Conservation (phyloP, 1,140 invertebrate species). For the Limonius californicus region DNA sequence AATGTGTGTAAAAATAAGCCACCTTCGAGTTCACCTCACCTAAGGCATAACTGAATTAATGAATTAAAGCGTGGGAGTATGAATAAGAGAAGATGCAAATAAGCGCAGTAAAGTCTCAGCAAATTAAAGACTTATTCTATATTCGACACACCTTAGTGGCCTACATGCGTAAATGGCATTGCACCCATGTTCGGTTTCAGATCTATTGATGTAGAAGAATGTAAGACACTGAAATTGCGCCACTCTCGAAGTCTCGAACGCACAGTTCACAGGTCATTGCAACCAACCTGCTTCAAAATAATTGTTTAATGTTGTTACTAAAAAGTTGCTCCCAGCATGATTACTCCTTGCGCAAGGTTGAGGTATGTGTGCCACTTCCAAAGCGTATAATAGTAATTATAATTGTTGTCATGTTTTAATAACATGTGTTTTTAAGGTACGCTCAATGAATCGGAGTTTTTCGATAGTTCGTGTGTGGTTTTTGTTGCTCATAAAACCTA, state of each 20-base stretch:
- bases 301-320: background rate
- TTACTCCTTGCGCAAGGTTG: no score
- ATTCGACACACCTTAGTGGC: background rate
- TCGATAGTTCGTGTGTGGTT: no score
- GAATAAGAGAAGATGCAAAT: background rate
- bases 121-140: background rate
- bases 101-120: background rate
- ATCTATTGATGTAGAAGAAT: background rate
- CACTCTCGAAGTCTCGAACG: background rate
- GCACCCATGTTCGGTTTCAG: background rate
- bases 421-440: no score
- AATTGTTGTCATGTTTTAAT: no score
- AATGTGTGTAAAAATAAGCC: background rate
- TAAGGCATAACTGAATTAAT: background rate
- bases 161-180: conserved; percentile 1
- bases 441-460: no score
- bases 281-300: background rate
- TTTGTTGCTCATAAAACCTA: no score
- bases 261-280: background rate
- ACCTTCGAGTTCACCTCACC: background rate
- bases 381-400: no score
- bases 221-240: background rate
- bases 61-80: background rate
- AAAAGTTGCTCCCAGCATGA: background rate
- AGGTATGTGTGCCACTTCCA: no score